Percentiles rank a stretch among this genome's conserved stretches.
Evolutionary conservation across 1,140 invertebrate genomes (phyloP).

Genomic region (Nixonia krombeini): DNA sequence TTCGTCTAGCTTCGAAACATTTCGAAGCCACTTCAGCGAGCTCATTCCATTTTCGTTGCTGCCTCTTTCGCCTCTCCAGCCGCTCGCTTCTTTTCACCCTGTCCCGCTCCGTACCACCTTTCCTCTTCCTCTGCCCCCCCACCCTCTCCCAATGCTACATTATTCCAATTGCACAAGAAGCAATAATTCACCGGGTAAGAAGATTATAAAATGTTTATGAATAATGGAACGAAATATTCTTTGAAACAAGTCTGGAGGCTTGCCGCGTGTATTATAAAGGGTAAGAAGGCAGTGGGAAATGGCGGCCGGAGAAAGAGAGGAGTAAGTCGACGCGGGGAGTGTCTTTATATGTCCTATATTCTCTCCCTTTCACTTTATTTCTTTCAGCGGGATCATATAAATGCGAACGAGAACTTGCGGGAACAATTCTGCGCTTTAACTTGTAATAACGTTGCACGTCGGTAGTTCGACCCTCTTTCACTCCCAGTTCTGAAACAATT

Average conservation of each 20-base stretch:
- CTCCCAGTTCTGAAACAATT: constrained; percentile 38
- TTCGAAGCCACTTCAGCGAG: constrained; percentile 62
- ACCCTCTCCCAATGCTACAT: constrained; percentile 37
- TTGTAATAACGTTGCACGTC: constrained; percentile 58
- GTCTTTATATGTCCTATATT: constrained; percentile 18
- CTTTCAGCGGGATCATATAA: constrained; percentile 31
- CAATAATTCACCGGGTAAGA: constrained; percentile 64
- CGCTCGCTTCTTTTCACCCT: constrained; percentile 6
- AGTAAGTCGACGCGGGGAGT: not conserved
- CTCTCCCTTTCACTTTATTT: constrained; percentile 17
- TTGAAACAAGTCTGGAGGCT: constrained; percentile 22
- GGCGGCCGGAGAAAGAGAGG: not conserved
- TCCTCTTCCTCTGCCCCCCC: constrained; percentile 13
- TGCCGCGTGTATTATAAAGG: constrained; percentile 3
- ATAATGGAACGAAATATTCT: constrained; percentile 65
- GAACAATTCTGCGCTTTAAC: constrained; percentile 59
- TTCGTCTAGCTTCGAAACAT: constrained; percentile 58
- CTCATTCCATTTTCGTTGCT: constrained; percentile 57
- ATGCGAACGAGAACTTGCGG: constrained; percentile 42
- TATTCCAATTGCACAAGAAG: constrained; percentile 58
- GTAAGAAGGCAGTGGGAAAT: not conserved
- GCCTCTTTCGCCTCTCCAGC: constrained; percentile 12
- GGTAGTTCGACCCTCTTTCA: constrained; percentile 42
- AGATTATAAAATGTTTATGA: constrained; percentile 70
- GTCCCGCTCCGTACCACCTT: constrained; percentile 13